These are phyloP conservation scores for Ganaspis brasiliensis DNA, from an alignment of 2,888 invertebrate species.

Conservation along the genomic window DNA sequence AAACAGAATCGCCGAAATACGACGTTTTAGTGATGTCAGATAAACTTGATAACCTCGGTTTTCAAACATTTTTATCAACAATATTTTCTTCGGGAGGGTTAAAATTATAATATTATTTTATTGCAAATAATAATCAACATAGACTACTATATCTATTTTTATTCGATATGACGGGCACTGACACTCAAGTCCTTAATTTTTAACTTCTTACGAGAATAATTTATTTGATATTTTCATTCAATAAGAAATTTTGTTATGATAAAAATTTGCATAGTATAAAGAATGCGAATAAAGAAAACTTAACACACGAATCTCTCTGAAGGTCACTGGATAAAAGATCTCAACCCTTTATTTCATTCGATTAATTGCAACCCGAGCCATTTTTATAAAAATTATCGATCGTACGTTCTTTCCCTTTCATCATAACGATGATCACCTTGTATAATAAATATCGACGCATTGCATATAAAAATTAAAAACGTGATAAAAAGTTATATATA, in stretches of 20 bases:
- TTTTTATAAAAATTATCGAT: too few species aligned
- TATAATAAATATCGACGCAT: slow-evolving; percentile 50
- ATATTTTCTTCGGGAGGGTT: too few species aligned
- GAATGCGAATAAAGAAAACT: background rate
- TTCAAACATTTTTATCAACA: too few species aligned
- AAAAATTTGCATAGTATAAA: background rate
- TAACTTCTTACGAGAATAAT: too few species aligned
- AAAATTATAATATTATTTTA: too few species aligned
- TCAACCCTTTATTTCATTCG: slow-evolving; percentile 1
- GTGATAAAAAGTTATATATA: slow-evolving; percentile 62
- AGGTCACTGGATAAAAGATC: background rate
- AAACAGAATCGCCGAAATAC: too few species aligned
- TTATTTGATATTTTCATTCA: too few species aligned
- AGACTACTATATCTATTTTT: too few species aligned
- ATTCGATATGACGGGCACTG: too few species aligned
- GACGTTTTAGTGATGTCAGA: too few species aligned
- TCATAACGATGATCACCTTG: slow-evolving; percentile 7
- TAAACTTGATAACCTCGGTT: too few species aligned
- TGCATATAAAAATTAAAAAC: slow-evolving; percentile 59
- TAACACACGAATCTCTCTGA: background rate
- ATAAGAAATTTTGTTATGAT: slow-evolving; percentile 7
- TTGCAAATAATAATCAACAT: too few species aligned
- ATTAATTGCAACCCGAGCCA: slow-evolving; percentile 31
- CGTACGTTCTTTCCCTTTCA: background rate
- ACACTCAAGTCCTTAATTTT: background rate